Evolutionary conservation across 2,888 invertebrate genomes (phyloP), one percentile per base, ranked within the genome.

Genomic region (Nemapogon koenigi): DNA sequence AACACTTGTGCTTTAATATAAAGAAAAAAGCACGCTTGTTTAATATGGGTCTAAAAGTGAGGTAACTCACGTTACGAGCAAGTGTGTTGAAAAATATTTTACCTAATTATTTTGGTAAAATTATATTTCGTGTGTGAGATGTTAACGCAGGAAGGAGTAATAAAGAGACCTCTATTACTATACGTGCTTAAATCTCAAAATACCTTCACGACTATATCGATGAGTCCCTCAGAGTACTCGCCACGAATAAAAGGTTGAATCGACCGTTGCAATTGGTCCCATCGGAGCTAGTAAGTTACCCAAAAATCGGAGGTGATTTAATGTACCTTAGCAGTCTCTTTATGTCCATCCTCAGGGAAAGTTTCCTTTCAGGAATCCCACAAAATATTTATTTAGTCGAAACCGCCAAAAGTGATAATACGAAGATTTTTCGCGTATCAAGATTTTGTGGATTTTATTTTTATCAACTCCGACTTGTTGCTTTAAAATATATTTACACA

Each of bases 261-360:
- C 33, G 44, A 49, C 53, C 55, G 55, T 59, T 57, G 55, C 55
- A 54, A 59, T 62, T 57, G 57, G 49, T 55, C 59, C 53, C 57
- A 37, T 40, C 41, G 51, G 57, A 53, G 50, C 49, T 54, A 31
- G 55, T 59, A 62, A 62, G 51, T 59, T 62, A 58, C 56, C 55
- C 51, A 57, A 62, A 63, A 64, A 62, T 60, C 58, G 60, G 46
- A 40, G 44, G 45, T 44, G 39, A 39, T 35, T 35, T 39, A 28
- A 11, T 18, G 19, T 28, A 33, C 22, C 35, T 16, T 29, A 29
- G 17, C 7, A 18, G 28, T 26, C 27, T 27, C 16, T 37, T 31
- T 31, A 31, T 31, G 13, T 16, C 33, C 33, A 19, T 31, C 33
- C 3, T 33, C 13, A 4, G 3, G 11, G 19, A 33, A 16, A n/a